A percentile compares a stretch with the other conserved stretches of the same genome.
Evolutionary conservation across 2,797 vertebrate species (phyloP).

Genomic region (Lithobates sylvaticus): DNA sequence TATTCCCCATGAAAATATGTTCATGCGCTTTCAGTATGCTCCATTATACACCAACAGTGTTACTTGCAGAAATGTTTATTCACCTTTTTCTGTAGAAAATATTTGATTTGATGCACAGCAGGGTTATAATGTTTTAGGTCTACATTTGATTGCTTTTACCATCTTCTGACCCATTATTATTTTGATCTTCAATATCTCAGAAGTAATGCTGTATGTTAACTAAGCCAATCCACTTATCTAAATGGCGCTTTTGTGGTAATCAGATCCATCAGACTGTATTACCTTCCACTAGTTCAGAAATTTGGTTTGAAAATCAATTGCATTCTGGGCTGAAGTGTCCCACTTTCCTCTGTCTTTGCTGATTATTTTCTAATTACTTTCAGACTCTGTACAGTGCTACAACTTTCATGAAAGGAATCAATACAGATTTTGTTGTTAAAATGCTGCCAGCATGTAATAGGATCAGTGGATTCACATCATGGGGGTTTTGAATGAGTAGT

Average conservation of each 20-base stretch:
- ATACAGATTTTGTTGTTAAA: constrained; percentile 56
- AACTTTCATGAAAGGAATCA: constrained; percentile 56
- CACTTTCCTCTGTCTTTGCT: constrained; percentile 27
- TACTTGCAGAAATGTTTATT: no score
- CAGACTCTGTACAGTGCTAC: constrained; percentile 40
- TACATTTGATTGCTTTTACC: neutral
- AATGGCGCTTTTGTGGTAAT: constrained; percentile 33
- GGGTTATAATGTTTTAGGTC: neutral
- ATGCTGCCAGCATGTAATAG: constrained; percentile 46
- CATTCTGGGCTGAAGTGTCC: constrained; percentile 31
- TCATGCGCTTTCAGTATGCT: no score
- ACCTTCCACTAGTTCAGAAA: constrained; percentile 13
- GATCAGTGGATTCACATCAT: constrained; percentile 51
- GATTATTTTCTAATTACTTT: constrained; percentile 61
- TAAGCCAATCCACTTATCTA: constrained; percentile 22
- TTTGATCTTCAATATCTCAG: neutral
- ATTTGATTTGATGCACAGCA: no score
- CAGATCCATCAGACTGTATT: constrained; percentile 13
- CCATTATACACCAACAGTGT: no score
- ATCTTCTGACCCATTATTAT: neutral
- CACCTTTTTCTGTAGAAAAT: no score
- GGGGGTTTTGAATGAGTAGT: constrained; percentile 55
- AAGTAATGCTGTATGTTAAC: neutral
- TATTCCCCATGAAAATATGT: no score
- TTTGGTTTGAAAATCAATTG: constrained; percentile 45